Percentiles rank a stretch among this genome's conserved stretches.
These are phyloP conservation scores for Myripristis jacobus DNA, from an alignment of 2,797 vertebrate genomes.

Conservation along the genomic window DNA sequence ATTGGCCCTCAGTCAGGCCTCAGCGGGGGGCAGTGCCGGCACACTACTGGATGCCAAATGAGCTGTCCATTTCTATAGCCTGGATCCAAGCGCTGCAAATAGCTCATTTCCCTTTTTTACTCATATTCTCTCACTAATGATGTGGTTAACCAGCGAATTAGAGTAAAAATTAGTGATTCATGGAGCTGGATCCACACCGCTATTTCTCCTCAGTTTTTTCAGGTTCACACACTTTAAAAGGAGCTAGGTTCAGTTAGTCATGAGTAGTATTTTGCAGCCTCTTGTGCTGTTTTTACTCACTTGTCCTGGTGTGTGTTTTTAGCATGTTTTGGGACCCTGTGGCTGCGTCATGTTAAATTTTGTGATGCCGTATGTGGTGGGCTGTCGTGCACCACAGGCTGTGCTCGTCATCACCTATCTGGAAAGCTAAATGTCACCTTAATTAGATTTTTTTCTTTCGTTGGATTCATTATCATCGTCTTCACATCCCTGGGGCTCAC, in stretches of 20 bases:
- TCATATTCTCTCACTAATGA: slow-evolving; percentile 34
- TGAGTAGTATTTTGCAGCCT: background rate
- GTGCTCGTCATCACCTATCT: slow-evolving; percentile 4
- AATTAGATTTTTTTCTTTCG: slow-evolving; percentile 23
- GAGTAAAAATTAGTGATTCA: slow-evolving; percentile 21
- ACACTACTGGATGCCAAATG: slow-evolving; percentile 57
- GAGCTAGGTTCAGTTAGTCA: background rate
- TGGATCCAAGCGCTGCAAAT: slow-evolving; percentile 34
- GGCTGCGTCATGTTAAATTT: background rate
- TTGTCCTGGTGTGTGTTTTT: background rate
- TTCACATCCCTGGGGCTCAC: slow-evolving; percentile 41
- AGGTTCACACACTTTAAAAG: background rate
- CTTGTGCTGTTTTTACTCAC: background rate
- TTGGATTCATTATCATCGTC: background rate
- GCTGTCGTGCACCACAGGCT: background rate
- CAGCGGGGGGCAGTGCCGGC: slow-evolving; percentile 36
- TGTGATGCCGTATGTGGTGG: background rate
- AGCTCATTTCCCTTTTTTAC: slow-evolving; percentile 30
- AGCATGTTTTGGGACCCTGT: background rate
- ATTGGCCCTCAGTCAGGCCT: slow-evolving; percentile 56
- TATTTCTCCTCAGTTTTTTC: slow-evolving; percentile 5
- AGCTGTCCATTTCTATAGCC: slow-evolving; percentile 39
- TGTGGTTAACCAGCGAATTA: slow-evolving; percentile 33
- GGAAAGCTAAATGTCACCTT: slow-evolving; percentile 35
- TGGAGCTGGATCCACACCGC: background rate